Conservation (phyloP, 2,888 invertebrate genomes). For the Dusona sp. region DNA sequence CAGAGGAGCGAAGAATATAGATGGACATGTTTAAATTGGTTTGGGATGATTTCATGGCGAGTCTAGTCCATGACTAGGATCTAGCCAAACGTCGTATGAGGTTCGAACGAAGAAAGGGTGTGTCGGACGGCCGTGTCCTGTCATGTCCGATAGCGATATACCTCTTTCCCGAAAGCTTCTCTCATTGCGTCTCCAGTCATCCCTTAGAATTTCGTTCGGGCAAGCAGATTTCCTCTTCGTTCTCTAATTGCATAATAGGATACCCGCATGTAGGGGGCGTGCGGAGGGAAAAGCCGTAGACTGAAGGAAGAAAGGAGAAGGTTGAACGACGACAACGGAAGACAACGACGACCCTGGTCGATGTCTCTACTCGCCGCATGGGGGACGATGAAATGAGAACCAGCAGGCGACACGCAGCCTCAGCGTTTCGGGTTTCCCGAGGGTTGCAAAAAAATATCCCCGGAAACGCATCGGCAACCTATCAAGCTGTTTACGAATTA, state of each 20-base stretch:
- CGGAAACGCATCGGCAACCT: constrained; percentile 26
- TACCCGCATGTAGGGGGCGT: constrained; percentile 79
- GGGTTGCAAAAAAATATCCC: constrained; percentile 42
- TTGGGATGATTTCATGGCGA: constrained; percentile 25
- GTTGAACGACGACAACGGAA: constrained; percentile 53
- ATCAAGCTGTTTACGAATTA: not conserved
- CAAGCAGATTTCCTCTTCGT: constrained; percentile 62
- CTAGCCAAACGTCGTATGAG: constrained; percentile 75
- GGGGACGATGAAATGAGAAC: constrained; percentile 62
- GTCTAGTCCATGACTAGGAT: constrained; percentile 51
- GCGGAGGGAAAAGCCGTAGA: constrained; percentile 55
- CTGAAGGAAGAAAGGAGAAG: constrained; percentile 62
- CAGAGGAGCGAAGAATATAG: constrained; percentile 40
- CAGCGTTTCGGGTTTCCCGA: constrained; percentile 60
- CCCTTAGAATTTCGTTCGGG: constrained; percentile 80
- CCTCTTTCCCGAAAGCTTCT: constrained; percentile 77
- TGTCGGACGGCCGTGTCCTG: constrained; percentile 84
- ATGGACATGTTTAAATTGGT: constrained; percentile 23
- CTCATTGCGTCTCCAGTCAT: constrained; percentile 71
- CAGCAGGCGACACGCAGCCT: constrained; percentile 58
- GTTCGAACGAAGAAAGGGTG: constrained; percentile 84
- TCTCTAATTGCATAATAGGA: constrained; percentile 84
- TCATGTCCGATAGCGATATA: constrained; percentile 84
- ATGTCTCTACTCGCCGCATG: constrained; percentile 51
- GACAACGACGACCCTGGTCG: constrained; percentile 56